Evolutionary conservation across 2,888 invertebrate genomes (phyloP).

Genomic region (Drosophila barbarae): DNA sequence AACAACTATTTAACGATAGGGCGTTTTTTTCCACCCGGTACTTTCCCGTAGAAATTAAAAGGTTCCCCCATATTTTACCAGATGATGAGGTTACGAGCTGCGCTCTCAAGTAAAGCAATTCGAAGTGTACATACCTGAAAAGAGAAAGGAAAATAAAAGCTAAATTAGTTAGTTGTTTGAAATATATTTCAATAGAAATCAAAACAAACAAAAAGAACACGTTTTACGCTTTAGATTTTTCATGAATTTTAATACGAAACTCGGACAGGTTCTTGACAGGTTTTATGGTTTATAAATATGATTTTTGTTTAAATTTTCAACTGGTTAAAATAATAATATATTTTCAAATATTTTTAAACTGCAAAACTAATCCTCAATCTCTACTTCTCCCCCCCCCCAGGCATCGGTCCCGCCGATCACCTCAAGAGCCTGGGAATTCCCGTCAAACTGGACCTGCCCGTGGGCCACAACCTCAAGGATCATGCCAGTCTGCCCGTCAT

Average conservation of each 20-base stretch:
- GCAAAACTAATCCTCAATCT: not conserved
- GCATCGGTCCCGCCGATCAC: conserved; percentile 76
- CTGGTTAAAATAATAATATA: too few relatives aligned
- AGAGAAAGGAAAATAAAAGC: not conserved
- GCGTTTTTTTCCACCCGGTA: not conserved
- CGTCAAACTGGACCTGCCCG: conserved; percentile 78
- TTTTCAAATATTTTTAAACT: not conserved
- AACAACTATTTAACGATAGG: not conserved
- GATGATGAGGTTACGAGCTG: not conserved
- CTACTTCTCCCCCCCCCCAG: conserved; percentile 30
- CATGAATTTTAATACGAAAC: conserved; percentile 8
- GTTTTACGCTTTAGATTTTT: conserved; percentile 1
- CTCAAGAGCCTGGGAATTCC: conserved; percentile 70
- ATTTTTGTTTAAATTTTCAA: not conserved
- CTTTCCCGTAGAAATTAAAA: not conserved
- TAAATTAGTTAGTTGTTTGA: not conserved
- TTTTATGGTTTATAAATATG: not conserved
- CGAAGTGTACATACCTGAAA: conserved; percentile 12
- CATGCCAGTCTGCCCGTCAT: conserved; percentile 84
- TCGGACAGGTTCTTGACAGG: conserved; percentile 9
- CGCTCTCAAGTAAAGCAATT: not conserved
- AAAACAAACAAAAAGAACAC: not conserved
- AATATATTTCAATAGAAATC: not conserved
- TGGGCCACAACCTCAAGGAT: conserved; percentile 90
- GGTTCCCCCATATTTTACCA: conserved; percentile 4